A percentile compares a stretch with the other conserved stretches of the same genome.
Conservation (phyloP, 2,797 vertebrate genomes). For the Micromesistius poutassou region DNA sequence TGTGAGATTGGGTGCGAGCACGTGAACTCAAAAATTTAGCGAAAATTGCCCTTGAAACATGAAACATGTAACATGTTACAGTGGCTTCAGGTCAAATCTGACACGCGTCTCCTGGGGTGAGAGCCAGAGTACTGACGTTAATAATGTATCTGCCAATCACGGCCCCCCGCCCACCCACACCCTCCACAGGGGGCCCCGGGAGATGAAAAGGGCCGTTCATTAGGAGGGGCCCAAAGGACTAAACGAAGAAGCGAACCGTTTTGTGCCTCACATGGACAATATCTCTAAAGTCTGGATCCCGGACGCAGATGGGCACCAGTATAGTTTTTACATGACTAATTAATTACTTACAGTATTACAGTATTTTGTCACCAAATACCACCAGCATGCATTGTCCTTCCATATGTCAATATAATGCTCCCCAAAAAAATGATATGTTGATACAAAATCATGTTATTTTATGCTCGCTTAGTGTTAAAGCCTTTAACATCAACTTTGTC, state of each 20-base stretch:
- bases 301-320: slow-evolving; percentile 34
- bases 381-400: neutral
- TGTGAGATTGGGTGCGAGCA: neutral
- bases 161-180: slow-evolving; percentile 57
- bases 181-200: slow-evolving; percentile 66
- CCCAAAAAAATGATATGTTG: neutral
- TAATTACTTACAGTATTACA: neutral
- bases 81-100: slow-evolving; percentile 78
- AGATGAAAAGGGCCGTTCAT: slow-evolving; percentile 80
- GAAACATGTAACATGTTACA: slow-evolving; percentile 71
- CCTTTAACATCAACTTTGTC: neutral
- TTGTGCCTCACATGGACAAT: slow-evolving; percentile 74
- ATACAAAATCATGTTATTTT: neutral
- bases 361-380: neutral
- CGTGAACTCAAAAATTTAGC: neutral
- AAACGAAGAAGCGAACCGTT: slow-evolving; percentile 67
- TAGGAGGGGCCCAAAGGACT: slow-evolving; percentile 74
- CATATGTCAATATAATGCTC: neutral
- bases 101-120: slow-evolving; percentile 70
- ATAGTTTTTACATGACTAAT: neutral
- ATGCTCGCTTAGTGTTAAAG: neutral
- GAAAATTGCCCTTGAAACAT: slow-evolving; percentile 86
- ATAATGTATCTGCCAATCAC: slow-evolving; percentile 91
- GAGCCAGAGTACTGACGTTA: slow-evolving; percentile 79
- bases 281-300: slow-evolving; percentile 75